Evolutionary conservation across 2,113 vertebrate species (phyloP), one percentile per base, ranked within the genome.

Genomic region (Colaptes auratus): DNA sequence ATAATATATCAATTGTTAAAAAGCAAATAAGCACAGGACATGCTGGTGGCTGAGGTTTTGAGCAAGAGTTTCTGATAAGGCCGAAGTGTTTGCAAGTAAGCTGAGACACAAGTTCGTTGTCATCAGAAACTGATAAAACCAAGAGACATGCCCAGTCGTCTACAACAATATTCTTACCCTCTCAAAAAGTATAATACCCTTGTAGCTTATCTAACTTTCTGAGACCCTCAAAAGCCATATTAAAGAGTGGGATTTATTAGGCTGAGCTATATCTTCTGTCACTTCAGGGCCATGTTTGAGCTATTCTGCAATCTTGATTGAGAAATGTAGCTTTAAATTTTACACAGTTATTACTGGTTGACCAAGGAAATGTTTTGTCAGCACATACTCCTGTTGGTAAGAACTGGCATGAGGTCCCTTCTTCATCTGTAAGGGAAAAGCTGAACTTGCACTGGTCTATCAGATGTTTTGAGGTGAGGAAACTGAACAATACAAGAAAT

Each of bases 81-180:
- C 67, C 13, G 77, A 90, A 77, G 72, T 76, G 10, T 52, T 19
- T 73, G 27, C 63, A 4, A 56, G 75, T 64, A 81, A 93, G 61
- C 69, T 65, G 72, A 94, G 61, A 76, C 79, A 39, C 91, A 91
- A 71, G 72, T 88, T 95, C 36, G 27, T 91, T 91, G 94, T 93
- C 64, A 77, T 74, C 86, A 74, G 79, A 89, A 89, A 81, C 33
- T 64, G 91, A 82, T 91, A 86, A 89, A 88, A 61, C 48, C 84
- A 89, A 60, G 72, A 89, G 60, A 91, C 53, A 10, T 77, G 35
- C 53, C 70, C 63, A 78, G 80, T 86, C 94, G 84, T 84, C 90
- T 93, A 81, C 78, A 90, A 30, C 67, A 50, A 10, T 74, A 74
- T 93, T 90, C 56, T 74, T 86, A 94, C 55, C 36, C 44, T 77